Percentiles rank a stretch among this genome's conserved stretches.
phyloP scores from a whole-genome alignment of 1,140 invertebrate species.

The Drosophila bipectinata region DNA sequence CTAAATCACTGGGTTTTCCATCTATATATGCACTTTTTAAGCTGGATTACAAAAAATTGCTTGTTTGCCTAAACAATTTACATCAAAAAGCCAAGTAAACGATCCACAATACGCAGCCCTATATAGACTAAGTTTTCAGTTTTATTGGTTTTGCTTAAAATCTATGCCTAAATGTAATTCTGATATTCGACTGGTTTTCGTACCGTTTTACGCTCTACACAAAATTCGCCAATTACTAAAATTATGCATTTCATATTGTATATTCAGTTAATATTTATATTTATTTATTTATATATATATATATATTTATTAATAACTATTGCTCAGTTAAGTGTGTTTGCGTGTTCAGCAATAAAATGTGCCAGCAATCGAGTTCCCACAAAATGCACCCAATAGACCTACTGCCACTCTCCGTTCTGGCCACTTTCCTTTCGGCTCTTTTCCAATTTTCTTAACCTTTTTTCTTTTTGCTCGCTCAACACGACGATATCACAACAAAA shows the following conservation, averaged over 20 bases:
- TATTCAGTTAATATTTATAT: conserved; percentile 44
- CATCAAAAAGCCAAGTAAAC: conserved; percentile 67
- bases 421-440: not conserved
- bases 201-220: conserved; percentile 70
- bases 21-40: conserved; percentile 31
- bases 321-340: conserved; percentile 77
- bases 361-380: conserved; percentile 53
- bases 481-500: conserved; percentile 82
- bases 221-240: conserved; percentile 82
- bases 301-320: conserved; percentile 65
- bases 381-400: conserved; percentile 33
- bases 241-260: conserved; percentile 64
- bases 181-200: conserved; percentile 73
- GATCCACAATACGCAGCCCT: conserved; percentile 61
- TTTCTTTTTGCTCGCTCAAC: conserved; percentile 72
- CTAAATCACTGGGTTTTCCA: conserved; percentile 73
- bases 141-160: conserved; percentile 56
- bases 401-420: not conserved
- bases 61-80: conserved; percentile 58
- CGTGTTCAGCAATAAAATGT: conserved; percentile 66
- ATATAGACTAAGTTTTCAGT: conserved; percentile 64
- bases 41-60: conserved; percentile 64
- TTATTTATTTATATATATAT: no score
- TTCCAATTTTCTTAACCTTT: conserved; percentile 1
- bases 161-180: conserved; percentile 73